Conservation (phyloP, 2,888 invertebrate species). For the Idaea aversata region DNA sequence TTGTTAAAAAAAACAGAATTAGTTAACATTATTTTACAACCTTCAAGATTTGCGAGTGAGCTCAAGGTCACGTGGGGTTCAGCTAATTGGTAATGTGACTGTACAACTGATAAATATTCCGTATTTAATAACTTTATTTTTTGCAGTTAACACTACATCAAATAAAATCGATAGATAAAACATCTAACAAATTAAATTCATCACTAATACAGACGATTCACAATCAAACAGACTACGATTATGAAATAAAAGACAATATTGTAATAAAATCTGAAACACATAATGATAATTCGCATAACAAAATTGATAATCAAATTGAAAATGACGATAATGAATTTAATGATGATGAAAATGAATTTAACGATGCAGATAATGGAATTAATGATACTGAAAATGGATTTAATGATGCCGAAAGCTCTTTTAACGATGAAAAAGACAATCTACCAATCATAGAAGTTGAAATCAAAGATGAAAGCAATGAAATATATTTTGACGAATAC, state of each 20-base stretch:
- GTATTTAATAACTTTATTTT: neutral
- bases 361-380: neutral
- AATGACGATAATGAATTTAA: neutral
- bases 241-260: slow-evolving; percentile 36
- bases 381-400: slow-evolving; percentile 1
- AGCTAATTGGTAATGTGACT: too few relatives aligned
- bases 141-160: slow-evolving; percentile 55
- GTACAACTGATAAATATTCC: too few relatives aligned
- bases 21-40: too few relatives aligned
- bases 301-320: neutral
- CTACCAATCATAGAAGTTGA: slow-evolving; percentile 35
- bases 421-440: slow-evolving; percentile 7
- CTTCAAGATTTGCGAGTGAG: too few relatives aligned
- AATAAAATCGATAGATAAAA: slow-evolving; percentile 49
- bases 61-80: too few relatives aligned
- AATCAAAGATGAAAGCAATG: slow-evolving; percentile 51
- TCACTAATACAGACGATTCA: slow-evolving; percentile 39
- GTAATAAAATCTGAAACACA: slow-evolving; percentile 33
- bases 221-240: slow-evolving; percentile 43
- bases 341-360: slow-evolving; percentile 5
- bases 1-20: too few relatives aligned
- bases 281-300: slow-evolving; percentile 9
- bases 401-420: slow-evolving; percentile 3
- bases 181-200: slow-evolving; percentile 37
- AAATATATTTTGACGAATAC: slow-evolving; percentile 55